Evolutionary conservation across 2,113 vertebrate species (phyloP).

Genomic region (Callipepla squamata): DNA sequence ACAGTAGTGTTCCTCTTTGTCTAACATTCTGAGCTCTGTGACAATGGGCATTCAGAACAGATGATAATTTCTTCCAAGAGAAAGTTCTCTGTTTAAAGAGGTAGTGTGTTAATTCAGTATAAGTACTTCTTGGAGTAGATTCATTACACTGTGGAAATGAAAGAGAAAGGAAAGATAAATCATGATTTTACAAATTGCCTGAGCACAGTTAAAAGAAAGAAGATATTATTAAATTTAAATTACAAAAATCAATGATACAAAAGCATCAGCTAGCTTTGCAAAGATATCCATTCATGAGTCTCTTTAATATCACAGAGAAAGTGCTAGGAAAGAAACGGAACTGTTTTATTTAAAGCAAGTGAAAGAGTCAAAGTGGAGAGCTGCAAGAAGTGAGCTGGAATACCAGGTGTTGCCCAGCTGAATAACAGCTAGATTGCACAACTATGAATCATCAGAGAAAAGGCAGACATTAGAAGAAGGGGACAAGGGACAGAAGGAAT

Average conservation of each 20-base stretch:
- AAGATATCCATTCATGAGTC: not conserved
- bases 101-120: not conserved
- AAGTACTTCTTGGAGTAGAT: not conserved
- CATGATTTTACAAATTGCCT: not conserved
- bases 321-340: not conserved
- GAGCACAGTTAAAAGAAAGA: conserved; percentile 7
- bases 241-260: not conserved
- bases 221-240: conserved; percentile 18
- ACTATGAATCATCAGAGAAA: not conserved
- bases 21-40: not conserved
- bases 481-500: not conserved
- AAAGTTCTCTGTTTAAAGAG: not conserved
- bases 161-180: not conserved
- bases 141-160: not conserved
- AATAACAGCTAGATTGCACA: not conserved
- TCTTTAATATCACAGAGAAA: not conserved
- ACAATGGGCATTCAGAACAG: not conserved
- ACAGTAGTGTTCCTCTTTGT: not conserved
- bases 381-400: not conserved
- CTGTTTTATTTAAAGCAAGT: not conserved
- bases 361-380: not conserved
- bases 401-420: not conserved
- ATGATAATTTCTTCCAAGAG: not conserved
- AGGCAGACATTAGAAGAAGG: not conserved
- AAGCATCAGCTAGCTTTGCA: not conserved